Base-by-base conservation (phyloP, 2,797 vertebrate genomes). In the Lateolabrax maculatus region DNA sequence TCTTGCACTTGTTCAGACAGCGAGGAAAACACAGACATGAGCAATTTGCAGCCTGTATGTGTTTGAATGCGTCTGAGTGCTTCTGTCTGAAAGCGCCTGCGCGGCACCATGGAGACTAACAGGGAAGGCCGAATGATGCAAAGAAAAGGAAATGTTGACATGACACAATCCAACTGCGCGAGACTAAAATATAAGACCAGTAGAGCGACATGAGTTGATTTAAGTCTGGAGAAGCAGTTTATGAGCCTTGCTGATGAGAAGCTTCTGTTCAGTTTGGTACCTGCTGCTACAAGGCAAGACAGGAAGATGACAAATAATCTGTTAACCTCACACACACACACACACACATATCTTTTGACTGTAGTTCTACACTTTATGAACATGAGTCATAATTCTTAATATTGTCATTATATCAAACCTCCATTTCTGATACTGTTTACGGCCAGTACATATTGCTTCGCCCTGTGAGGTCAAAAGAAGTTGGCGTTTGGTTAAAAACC, bases 41-140 rank as follows among this genome's bases (percentile, higher is more conserved):
- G n/a, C 73, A 46, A 29, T 44, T 37, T 57, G 51, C 56, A 18
- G 79, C 57, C 18, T 63, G 49, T 13, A 31, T 16, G 15, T 43
- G n/a, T 66, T 8, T 36, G 18, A 65, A 27, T 46, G 18, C 46
- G 62, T 53, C 13, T 31, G 34, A 46, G 3, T 60, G 67, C 51
- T 19, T 67, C 5, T 46, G 16, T 57, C 43, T 65, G 27, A 68
- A 66, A 51, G 9, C 37, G 18, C 34, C 25, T 12, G 21, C 23
- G 23, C 15, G 27, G 23, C 15, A 18, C n/a, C 10, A 7, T 21
- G 25, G 7, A 41, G 19, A 61, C 25, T 2, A 52, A 37, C 10
- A 60, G 9, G 25, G 6, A 25, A 70, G 27, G 46, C 46, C 19
- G 43, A 65, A 27, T 12, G 31, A 51, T 63, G 19, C 66, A 23